These are phyloP conservation scores for Enoplosus armatus DNA, from an alignment of 2,797 vertebrate species.

Conservation along the genomic window DNA sequence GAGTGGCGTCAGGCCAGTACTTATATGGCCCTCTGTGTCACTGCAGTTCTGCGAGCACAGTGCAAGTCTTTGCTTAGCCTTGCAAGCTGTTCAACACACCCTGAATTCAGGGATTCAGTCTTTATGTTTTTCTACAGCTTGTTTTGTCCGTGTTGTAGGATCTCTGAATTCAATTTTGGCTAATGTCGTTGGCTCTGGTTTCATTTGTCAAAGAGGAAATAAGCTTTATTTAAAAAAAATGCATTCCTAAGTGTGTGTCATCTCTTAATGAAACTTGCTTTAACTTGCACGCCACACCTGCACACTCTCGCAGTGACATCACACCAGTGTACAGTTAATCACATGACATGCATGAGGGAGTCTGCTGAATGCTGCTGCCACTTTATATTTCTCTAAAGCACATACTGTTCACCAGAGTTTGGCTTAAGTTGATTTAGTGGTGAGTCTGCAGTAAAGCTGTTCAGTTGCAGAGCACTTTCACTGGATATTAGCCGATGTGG, in stretches of 20 bases:
- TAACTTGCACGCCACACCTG: constrained; percentile 11
- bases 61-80: neutral
- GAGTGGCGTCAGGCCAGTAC: neutral
- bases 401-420: neutral
- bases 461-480: neutral
- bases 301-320: constrained; percentile 1
- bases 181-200: too few relatives aligned
- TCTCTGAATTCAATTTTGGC: too few relatives aligned
- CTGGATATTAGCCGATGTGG: neutral
- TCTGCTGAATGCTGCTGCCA: neutral
- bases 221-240: too few relatives aligned
- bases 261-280: constrained; percentile 6
- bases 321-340: constrained; percentile 31
- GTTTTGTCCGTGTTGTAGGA: neutral
- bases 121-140: neutral
- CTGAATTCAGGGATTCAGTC: neutral
- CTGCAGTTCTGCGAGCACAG: neutral
- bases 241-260: neutral
- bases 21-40: constrained; percentile 14
- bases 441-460: neutral
- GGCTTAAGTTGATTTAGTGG: neutral
- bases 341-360: constrained; percentile 19
- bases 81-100: neutral
- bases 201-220: neutral
- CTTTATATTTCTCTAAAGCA: neutral